A percentile compares a stretch with the other conserved stretches of the same genome.
phyloP scores from a whole-genome alignment of 2,888 invertebrate species.

The Tyria jacobaeae region DNA sequence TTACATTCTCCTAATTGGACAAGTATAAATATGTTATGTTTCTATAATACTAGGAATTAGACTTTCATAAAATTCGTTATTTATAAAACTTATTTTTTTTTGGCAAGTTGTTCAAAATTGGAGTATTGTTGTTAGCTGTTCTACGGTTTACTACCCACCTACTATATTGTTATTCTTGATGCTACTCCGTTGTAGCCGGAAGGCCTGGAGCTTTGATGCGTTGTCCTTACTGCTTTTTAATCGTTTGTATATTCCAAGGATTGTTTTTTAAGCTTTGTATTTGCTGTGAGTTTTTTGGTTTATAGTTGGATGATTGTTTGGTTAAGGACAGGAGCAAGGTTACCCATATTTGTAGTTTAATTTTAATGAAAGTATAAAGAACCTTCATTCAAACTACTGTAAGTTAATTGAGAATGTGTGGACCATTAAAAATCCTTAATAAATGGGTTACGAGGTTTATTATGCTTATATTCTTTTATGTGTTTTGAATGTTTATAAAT shows the following conservation, averaged over 20 bases:
- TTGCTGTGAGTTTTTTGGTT: background rate
- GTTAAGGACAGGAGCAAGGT: background rate
- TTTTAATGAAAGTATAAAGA: too few species aligned
- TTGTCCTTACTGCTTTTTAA: constrained; percentile 33
- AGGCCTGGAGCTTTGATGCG: constrained; percentile 33
- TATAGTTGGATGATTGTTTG: background rate
- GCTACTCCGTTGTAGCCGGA: constrained; percentile 24
- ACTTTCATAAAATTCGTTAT: background rate
- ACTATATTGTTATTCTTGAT: constrained; percentile 32
- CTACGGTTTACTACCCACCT: constrained; percentile 34
- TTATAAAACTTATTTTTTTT: background rate
- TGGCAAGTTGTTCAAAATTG: background rate
- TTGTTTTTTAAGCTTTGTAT: constrained; percentile 21
- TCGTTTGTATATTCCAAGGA: constrained; percentile 29
- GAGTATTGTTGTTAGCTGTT: background rate
- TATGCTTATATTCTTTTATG: too few species aligned
- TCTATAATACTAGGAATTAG: too few species aligned
- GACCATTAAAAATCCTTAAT: too few species aligned
- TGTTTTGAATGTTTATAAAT: too few species aligned
- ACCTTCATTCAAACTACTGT: too few species aligned
- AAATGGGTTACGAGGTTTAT: too few species aligned
- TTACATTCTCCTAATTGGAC: background rate
- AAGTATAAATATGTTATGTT: background rate
- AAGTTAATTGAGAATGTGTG: too few species aligned
- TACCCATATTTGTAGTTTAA: too few species aligned